phyloP scores from a whole-genome alignment of 2,888 invertebrate genomes.

The Drosophila borborema region DNA sequence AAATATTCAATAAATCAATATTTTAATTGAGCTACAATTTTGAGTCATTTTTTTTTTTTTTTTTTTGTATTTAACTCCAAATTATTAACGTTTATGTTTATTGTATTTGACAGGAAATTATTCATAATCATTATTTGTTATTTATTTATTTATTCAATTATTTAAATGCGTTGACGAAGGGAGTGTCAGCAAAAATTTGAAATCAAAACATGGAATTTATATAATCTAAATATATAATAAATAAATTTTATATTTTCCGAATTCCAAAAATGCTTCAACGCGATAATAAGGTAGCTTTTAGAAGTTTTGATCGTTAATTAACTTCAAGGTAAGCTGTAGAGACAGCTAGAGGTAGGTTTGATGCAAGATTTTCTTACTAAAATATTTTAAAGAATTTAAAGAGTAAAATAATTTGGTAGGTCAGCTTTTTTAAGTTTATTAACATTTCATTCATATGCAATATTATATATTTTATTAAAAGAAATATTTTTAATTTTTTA shows the following conservation, averaged over 20 bases:
- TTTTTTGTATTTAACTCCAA: not conserved
- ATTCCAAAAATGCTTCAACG: not conserved
- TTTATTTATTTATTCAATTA: not conserved
- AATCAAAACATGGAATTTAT: not conserved
- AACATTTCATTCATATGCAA: not conserved
- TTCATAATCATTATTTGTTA: not conserved
- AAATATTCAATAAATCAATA: not conserved
- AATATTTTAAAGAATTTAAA: not conserved
- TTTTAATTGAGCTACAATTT: not conserved
- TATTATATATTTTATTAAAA: not conserved
- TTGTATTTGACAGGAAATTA: not conserved
- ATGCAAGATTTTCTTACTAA: no score
- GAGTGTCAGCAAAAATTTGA: not conserved
- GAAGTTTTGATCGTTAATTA: not conserved
- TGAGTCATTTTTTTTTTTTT: no score
- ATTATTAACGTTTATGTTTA: not conserved
- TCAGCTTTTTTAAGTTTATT: not conserved
- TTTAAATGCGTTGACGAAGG: not conserved
- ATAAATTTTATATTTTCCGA: no score
- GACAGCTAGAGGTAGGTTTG: not conserved
- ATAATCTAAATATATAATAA: no score
- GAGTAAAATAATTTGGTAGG: not conserved
- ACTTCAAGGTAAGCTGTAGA: not conserved
- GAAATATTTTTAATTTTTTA: not conserved
- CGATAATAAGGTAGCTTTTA: not conserved